Evolutionary conservation across 2,888 invertebrate genomes (phyloP), one percentile per base, ranked within the genome.

Genomic region (Pachydiplax longipennis): DNA sequence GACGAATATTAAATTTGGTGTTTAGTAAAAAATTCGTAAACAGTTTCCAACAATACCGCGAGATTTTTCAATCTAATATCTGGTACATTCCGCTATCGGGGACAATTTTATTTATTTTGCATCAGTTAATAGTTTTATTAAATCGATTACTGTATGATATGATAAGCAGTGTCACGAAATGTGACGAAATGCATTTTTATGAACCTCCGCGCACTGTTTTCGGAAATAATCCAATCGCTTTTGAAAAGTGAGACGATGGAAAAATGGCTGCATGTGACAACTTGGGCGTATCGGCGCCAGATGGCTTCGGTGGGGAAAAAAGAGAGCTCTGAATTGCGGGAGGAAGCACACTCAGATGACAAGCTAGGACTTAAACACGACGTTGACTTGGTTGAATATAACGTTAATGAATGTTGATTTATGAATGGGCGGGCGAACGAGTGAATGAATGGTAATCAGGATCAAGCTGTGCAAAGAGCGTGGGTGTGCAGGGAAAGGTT

Each of bases 331-430:
- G 73, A 31, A 73, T 73, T 73, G 73, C 31, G 73, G 73, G 65
- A n/a, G 61, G 61, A 61, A 61, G n/a, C 61, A n/a, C 61, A n/a
- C 73, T 73, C 73, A 25, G 73, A 22, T 31, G 37, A 80, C 80
- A 37, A 37, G 31, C 80, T 25, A 80, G 35, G 31, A 18, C 35
- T 37, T n/a, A 81, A 81, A 81, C 40, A 81, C 18, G 40, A 40
- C 81, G 40, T 37, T 18, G 81, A 81, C n/a, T 82, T 25, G 48
- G 48, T 44, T 82, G 82, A 82, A 82, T 48, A 82, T 44, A 22
- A 25, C 48, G 82, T 82, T 83, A 83, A 83, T 83, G 83, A 83
- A 58, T 48, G 82, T 48, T 83, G 83, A 83, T 83, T 83, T 58
- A 58, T 58, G 83, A 58, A 35, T 44, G 83, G 58, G 10, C 13